A percentile compares a stretch with the other conserved stretches of the same genome.
Conservation (phyloP, 2,113 vertebrate genomes). For the Oreochromis spilurus region DNA sequence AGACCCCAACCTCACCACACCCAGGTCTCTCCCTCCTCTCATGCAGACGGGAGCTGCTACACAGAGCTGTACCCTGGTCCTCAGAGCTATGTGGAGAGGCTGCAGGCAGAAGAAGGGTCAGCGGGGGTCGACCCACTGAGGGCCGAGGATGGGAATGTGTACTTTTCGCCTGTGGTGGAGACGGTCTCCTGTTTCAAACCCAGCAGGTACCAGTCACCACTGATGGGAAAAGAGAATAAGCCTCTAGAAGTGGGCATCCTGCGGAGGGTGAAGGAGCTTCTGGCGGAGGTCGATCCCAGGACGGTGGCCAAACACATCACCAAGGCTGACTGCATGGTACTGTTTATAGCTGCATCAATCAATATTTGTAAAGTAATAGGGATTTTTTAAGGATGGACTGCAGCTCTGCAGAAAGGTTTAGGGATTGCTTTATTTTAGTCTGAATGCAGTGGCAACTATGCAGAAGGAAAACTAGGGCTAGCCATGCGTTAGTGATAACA, state of each 20-base stretch:
- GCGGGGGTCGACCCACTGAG: background rate
- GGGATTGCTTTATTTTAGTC: background rate
- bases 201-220: constrained; percentile 75
- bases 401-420: background rate
- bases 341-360: background rate
- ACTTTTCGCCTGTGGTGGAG: constrained; percentile 76
- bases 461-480: background rate
- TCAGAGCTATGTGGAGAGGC: constrained; percentile 77
- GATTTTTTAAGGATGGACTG: background rate
- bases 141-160: constrained; percentile 23
- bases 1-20: constrained; percentile 49
- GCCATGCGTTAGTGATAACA: background rate
- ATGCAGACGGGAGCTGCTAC: constrained; percentile 69
- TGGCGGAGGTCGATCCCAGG: constrained; percentile 80
- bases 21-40: constrained; percentile 44
- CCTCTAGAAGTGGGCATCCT: constrained; percentile 87
- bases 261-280: constrained; percentile 87
- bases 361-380: background rate
- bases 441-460: background rate
- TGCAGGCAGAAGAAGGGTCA: constrained; percentile 61
- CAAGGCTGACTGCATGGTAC: constrained; percentile 89
- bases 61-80: constrained; percentile 71
- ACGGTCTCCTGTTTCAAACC: constrained; percentile 82
- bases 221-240: constrained; percentile 86
- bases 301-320: constrained; percentile 87